A percentile compares a stretch with the other conserved stretches of the same genome.
phyloP scores from a whole-genome alignment of 2,797 vertebrate genomes.

The Tangara arthus region DNA sequence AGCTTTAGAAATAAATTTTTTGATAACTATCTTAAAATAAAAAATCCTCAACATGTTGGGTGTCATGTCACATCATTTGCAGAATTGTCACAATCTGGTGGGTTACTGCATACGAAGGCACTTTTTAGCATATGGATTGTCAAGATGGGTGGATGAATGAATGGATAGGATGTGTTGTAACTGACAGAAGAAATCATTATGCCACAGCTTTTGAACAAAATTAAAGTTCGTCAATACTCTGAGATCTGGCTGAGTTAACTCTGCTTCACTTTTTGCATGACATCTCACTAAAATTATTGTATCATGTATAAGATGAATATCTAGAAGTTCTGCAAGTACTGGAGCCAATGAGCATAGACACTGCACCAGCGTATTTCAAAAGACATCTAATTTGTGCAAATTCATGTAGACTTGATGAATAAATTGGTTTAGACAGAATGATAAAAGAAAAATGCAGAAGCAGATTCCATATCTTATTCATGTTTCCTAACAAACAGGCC shows the following conservation, averaged over 20 bases:
- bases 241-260: slow-evolving; percentile 15
- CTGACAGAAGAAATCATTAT: slow-evolving; percentile 61
- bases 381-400: neutral
- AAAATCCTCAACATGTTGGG: slow-evolving; percentile 53
- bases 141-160: slow-evolving; percentile 57
- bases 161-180: slow-evolving; percentile 53
- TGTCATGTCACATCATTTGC: slow-evolving; percentile 54
- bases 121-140: slow-evolving; percentile 58
- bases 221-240: slow-evolving; percentile 39
- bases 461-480: neutral
- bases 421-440: neutral
- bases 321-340: neutral
- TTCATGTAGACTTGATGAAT: neutral
- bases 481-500: slow-evolving; percentile 9
- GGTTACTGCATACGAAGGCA: slow-evolving; percentile 48
- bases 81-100: slow-evolving; percentile 62
- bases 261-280: neutral
- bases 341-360: neutral
- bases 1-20: slow-evolving; percentile 32
- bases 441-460: slow-evolving; percentile 1
- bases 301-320: neutral
- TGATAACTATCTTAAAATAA: slow-evolving; percentile 45
- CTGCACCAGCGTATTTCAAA: neutral
- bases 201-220: slow-evolving; percentile 49
- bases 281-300: slow-evolving; percentile 10